Percentiles rank a stretch among this genome's conserved stretches.
These are phyloP conservation scores for Meloidogyne hapla DNA, from an alignment of 1,140 invertebrate species.

Conservation along the genomic window DNA sequence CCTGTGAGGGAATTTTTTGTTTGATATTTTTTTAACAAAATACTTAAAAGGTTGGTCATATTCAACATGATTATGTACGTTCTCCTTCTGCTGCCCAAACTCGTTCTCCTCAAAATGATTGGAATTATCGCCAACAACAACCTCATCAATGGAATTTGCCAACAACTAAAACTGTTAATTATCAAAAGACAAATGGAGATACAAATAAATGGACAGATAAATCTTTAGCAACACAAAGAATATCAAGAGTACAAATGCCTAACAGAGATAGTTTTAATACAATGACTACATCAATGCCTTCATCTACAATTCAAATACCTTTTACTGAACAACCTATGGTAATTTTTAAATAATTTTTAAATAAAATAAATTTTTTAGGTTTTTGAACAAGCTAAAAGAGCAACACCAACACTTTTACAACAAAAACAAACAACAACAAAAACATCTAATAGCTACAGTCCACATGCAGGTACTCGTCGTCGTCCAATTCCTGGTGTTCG, in stretches of 20 bases:
- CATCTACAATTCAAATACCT: background rate
- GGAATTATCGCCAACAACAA: background rate
- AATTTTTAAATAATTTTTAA: background rate
- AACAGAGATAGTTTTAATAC: background rate
- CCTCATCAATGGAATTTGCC: background rate
- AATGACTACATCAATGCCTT: constrained; percentile 17
- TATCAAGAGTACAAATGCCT: constrained; percentile 19
- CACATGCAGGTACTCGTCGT: background rate
- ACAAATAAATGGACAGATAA: background rate
- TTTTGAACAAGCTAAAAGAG: constrained; percentile 52
- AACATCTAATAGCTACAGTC: no score
- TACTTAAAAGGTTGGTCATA: background rate
- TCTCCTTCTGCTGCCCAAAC: constrained; percentile 22
- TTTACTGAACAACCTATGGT: background rate
- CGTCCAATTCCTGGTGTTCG: background rate
- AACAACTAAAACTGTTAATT: background rate
- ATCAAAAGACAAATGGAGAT: background rate
- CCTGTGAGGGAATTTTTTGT: constrained; percentile 18
- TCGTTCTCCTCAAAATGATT: constrained; percentile 14
- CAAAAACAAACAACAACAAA: background rate
- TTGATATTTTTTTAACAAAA: no score
- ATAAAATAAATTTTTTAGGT: constrained; percentile 29
- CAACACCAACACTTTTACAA: constrained; percentile 30
- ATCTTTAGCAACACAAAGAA: background rate
- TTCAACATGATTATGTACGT: constrained; percentile 21